Base-by-base conservation (phyloP, 2,113 vertebrate genomes). In the Indicator indicator region DNA sequence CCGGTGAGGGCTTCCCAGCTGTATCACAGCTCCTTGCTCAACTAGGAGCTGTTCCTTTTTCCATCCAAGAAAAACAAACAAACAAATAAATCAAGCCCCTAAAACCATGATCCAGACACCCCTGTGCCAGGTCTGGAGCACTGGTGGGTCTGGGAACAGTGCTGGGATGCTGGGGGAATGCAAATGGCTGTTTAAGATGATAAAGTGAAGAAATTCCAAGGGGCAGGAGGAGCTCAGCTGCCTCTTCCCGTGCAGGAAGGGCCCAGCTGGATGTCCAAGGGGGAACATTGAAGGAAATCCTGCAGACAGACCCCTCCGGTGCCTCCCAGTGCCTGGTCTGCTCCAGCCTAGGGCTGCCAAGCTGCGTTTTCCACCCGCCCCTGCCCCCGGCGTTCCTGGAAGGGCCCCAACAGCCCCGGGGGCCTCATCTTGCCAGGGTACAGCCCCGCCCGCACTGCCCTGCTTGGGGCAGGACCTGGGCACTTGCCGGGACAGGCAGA, bases 91-190 rank as follows among this genome's bases (percentile, higher is more conserved):
- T 19, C 1, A 5, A 32, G 2, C 3, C 54, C 42, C n/a, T 11
- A 12, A 72, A 20, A 1, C 18, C 46, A 18, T 0, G 5, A 18
- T 24, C 2, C 46, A 5, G 40, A 30, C 5, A 23, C 5, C 7
- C 38, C 33, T 6, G 23, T 0, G 12, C 38, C 28, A 3, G 0
- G 12, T 17, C 27, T 2, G 40, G 12, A 21, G 32, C 3, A 2
- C 19, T 4, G 6, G 10, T 2, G 68, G 38, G 14, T 16, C 52
- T 13, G 24, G 7, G 28, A 1, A 11, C 0, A 10, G n/a, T 3
- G 3, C 24, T 2, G 44, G 3, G 71, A 26, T 0, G 6, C 24
- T 9, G 1, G 2, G 20, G 30, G 38, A 30, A 23, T 16, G 1
- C 12, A n/a, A 42, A 15, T 2, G 1, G 0, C 7, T 2, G 4